Evolutionary conservation across 2,113 vertebrate genomes (phyloP), one percentile per base, ranked within the genome.

Genomic region (Erinaceus europaeus): DNA sequence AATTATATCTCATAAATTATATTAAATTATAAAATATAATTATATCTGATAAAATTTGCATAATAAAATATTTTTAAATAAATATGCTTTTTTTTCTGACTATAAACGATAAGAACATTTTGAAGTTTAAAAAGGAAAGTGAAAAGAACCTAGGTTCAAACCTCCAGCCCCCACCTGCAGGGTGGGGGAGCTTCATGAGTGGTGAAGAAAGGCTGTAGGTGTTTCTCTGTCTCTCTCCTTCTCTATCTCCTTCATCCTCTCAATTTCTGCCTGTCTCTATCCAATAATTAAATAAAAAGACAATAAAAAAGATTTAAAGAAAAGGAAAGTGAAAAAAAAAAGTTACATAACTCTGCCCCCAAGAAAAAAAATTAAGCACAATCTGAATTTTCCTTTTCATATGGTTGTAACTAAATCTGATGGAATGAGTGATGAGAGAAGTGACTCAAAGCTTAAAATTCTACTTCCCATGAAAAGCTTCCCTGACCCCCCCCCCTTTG

Each of bases 91-190:
- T 55, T 71, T 84, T 84, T 64, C 23, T 69, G 23, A 64, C 87
- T 65, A 34, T 69, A 59, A 82, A 57, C 11, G 20, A 67, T 32
- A 17, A 50, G 1, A 10, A 17, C 67, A 50, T 62, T 71, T 78
- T 72, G 6, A 87, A 61, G 27, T 53, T 61, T 89, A 44, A 84
- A 87, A 81, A 90, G 44, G 18, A n/a, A n/a, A n/a, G n/a, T n/a
- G n/a, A n/a, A n/a, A n/a, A n/a, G n/a, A n/a, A n/a, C n/a, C n/a
- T n/a, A n/a, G n/a, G n/a, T n/a, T n/a, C n/a, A n/a, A n/a, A n/a
- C n/a, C n/a, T n/a, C n/a, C n/a, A n/a, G n/a, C n/a, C n/a, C n/a
- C n/a, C n/a, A n/a, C n/a, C n/a, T n/a, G n/a, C n/a, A n/a, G n/a
- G n/a, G n/a, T n/a, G n/a, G n/a, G n/a, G n/a, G n/a, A n/a, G n/a